Evolutionary conservation across 2,888 invertebrate species (phyloP), one percentile per base, ranked within the genome.

Genomic region (Mantis religiosa): DNA sequence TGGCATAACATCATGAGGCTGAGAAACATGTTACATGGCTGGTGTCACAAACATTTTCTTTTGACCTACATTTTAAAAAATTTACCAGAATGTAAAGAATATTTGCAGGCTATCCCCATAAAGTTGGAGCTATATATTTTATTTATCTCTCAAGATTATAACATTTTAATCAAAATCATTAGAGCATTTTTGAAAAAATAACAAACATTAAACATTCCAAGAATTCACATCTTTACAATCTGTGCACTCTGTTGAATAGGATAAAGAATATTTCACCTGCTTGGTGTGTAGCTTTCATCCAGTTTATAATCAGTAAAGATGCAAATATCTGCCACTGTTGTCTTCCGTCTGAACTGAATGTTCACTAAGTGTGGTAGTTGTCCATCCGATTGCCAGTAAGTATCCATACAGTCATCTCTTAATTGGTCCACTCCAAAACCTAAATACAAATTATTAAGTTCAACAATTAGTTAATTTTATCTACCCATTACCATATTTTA

Each of bases 301-400:
- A 99, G 94, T 93, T 99, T 99, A 93, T 97, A 99, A 93, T 99
- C 99, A 0, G 99, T 98, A 92, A 98, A 99, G 90, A 99, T 97
- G 93, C 98, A 98, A 91, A 99, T 97, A 93, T 99, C 98, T 87
- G 97, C 97, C 15, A 99, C 97, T 91, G 98, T 98, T 0, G 98
- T 99, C 93, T 99, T 99, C 90, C 97, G 95, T 92, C 97, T 96
- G 92, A 99, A 99, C 92, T 99, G 98, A 91, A 99, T 98, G 92
- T 99, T 99, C 0, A 99, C 98, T 90, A 99, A 94, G 93, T 99
- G 99, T 4, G 99, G 99, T 90, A 99, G 95, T 91, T 99, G 99
- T 0, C 99, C 99, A 93, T 99, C 99, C 0, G 99, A 99, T 93
- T 99, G 99, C 99, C 99, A 99, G 93, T 99, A 99, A 4, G 99